Base-by-base conservation (phyloP, 1,140 invertebrate genomes). In the Rhagoletis pomonella region DNA sequence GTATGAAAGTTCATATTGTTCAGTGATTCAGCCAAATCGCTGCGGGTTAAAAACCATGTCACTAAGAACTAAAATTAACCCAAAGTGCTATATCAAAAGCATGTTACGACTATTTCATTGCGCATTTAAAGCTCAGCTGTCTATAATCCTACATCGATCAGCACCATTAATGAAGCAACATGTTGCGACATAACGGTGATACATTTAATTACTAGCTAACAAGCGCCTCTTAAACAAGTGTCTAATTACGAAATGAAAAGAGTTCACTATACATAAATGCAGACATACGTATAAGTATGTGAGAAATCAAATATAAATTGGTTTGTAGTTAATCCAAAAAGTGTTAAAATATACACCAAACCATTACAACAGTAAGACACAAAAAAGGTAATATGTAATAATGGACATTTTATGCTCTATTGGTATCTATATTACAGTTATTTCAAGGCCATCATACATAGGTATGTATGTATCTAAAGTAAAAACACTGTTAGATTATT, bases 401-500 rank as follows among this genome's bases (percentile, higher is more conserved):
- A 55, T 55, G 17, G 55, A 81, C 19, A 81, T 58, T 81, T 19
- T 81, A 81, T 55, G 73, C 73, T 58, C n/a, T 9, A 19, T 29
- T 9, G 50, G 3, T 17, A 81, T 55, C 19, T 29, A 29, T 29
- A 29, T 81, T 81, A 47, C 50, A 55, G 73, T 47, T n/a, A 55
- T 81, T 81, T 81, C 50, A 81, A 81, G 73, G 73, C n/a, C 73
- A 47, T 81, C 55, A 6, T n/a, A 44, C 39, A 29, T 29, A 29
- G 29, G 29, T 29, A 29, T 29, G 29, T 29, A 29, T 29, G 14
- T 10, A 65, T 19, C 19, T 6, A 29, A 81, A 19, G 39, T 62
- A 81, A n/a, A 12, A 58, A 7, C n/a, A 29, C 17, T 5, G 47
- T 81, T 81, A 81, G 9, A 17, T 47, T 44, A 73, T 73, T 73